Evolutionary conservation across 2,888 invertebrate species (phyloP).

Genomic region (Caenorhabditis sp.): DNA sequence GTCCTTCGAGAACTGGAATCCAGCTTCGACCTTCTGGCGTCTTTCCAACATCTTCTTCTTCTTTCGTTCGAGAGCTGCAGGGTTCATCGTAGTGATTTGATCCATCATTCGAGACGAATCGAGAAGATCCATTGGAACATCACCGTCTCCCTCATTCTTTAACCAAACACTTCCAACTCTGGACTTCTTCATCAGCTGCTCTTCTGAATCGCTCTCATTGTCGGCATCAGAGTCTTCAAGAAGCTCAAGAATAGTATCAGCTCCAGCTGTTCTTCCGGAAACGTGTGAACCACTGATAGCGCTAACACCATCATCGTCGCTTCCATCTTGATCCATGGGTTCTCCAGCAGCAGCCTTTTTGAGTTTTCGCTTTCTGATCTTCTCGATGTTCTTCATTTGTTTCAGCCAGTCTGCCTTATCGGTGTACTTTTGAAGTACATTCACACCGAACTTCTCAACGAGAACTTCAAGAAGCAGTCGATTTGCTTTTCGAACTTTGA

Average conservation of each 20-base stretch:
- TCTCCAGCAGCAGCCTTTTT: slow-evolving; percentile 60
- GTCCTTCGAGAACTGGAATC: slow-evolving; percentile 75
- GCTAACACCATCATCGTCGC: slow-evolving; percentile 67
- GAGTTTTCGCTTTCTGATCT: slow-evolving; percentile 69
- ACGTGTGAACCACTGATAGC: slow-evolving; percentile 69
- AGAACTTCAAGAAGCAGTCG: slow-evolving; percentile 78
- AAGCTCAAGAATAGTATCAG: slow-evolving; percentile 80
- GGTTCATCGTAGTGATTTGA: slow-evolving; percentile 75
- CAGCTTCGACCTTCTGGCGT: slow-evolving; percentile 70
- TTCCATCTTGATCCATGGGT: slow-evolving; percentile 67
- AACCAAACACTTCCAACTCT: slow-evolving; percentile 75
- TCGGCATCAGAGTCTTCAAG: slow-evolving; percentile 78
- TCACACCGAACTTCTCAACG: slow-evolving; percentile 78
- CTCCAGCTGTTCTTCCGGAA: slow-evolving; percentile 76
- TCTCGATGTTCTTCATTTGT: slow-evolving; percentile 79
- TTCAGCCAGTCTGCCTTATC: slow-evolving; percentile 77
- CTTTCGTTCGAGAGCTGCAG: slow-evolving; percentile 65
- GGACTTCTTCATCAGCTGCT: slow-evolving; percentile 68
- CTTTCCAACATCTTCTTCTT: slow-evolving; percentile 67
- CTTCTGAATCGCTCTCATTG: slow-evolving; percentile 72
- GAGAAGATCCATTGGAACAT: slow-evolving; percentile 75
- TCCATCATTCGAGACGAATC: slow-evolving; percentile 74
- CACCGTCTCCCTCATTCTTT: slow-evolving; percentile 75
- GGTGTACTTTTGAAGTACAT: slow-evolving; percentile 73
- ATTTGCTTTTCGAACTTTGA: slow-evolving; percentile 80